Base-by-base conservation (phyloP, 2,113 vertebrate genomes). In the Mesocricetus auratus region DNA sequence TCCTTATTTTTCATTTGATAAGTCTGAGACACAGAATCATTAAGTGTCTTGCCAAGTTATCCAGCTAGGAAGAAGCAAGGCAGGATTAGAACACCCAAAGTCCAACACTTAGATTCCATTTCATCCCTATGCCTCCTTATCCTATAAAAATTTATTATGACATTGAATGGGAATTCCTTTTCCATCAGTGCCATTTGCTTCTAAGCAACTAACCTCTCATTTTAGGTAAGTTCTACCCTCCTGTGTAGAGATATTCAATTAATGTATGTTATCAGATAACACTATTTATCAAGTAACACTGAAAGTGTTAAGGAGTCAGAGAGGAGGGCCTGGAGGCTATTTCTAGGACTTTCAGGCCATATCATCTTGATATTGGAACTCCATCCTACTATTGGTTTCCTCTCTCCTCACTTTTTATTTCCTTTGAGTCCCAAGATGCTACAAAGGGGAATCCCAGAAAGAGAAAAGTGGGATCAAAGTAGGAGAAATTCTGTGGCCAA, bases 361-460 rank as follows among this genome's bases (percentile, higher is more conserved):
- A 77, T 64, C 42, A 86, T 66, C 58, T 75, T 73, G 78, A 90
- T 33, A 89, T 16, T 90, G 47, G 24, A n/a, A 93, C 36, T 31
- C 39, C 31, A 88, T 60, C 24, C 36, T 68, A 3, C 60, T 90
- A 24, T 47, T 88, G 16, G 11, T 62, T 91, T 94, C 62, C 12
- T 87, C 71, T 73, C 53, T 69, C 39, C 62, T 86, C 21, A 50
- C 36, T 53, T 74, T 92, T 77, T 81, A 16, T 89, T 95, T 74
- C 68, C 56, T 73, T 73, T 73, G 68, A 95, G 50, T 83, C 73
- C 75, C 24, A 75, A 86, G 90, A 47, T 73, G 62, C 75, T 29
- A 94, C 33, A 86, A 60, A 58, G 19, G 16, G 83, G 64, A 96
- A 89, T 42, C 39, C n/a, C 81, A 66, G 53, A 79, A 89, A 68